Base-by-base conservation (phyloP, 2,113 vertebrate genomes). In the Caranx melampygus region DNA sequence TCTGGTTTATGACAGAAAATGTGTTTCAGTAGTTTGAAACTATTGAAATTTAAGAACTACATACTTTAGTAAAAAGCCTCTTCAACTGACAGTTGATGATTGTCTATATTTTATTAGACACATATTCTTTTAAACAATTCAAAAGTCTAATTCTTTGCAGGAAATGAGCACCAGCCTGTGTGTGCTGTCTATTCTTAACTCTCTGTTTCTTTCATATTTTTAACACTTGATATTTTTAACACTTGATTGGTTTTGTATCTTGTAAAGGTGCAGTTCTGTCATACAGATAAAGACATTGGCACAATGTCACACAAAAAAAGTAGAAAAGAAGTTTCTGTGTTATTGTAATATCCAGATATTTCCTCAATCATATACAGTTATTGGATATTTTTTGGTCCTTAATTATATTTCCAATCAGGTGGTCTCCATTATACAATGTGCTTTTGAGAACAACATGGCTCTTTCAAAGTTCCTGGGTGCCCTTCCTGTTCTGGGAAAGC, bases 401-500 rank as follows among this genome's bases (percentile, higher is more conserved):
- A 61, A 58, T 82, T 11, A 21, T 55, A 37, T 58, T 77, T 73
- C 21, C 55, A 40, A 65, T 71, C 33, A 33, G 54, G 33, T 35
- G 0, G 35, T 49, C 33, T 72, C 26, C 0, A 37, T 64, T 49
- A 18, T 21, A 44, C 15, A 77, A 66, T 6, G 20, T 57, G 6
- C 18, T 59, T 47, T 80, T 63, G 49, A 59, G 52, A 75, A 79
- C 57, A 75, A 2, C 20, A 12, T 16, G 51, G 59, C 83, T 78
- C 51, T 83, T 78, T 75, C 71, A 75, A 51, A 47, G 57, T 31
- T 33, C 33, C 54, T n/a, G n/a, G 12, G 26, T 63, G 66, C 61
- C 62, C 72, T 78, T 84, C 44, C 66, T n/a, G 49, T 62, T 58
- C 37, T 54, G 40, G 31, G 42, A 81, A 79, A 73, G 54, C 67